These are phyloP conservation scores for Epirrhoe alternata DNA, from an alignment of 2,888 invertebrate species.

Conservation along the genomic window DNA sequence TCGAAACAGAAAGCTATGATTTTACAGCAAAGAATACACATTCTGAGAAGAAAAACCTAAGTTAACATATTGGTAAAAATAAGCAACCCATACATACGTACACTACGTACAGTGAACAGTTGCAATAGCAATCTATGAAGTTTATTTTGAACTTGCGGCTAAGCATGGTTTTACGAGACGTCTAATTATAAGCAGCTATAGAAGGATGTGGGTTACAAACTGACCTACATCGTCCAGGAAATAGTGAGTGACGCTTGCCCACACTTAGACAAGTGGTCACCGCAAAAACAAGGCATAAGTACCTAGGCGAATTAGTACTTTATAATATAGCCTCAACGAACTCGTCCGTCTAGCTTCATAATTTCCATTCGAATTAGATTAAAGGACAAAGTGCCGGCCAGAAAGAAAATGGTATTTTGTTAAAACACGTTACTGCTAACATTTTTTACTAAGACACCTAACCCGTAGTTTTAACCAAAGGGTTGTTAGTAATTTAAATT, in stretches of 20 bases:
- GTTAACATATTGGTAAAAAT: background rate
- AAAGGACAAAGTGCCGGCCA: too few relatives aligned
- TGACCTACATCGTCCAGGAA: slow-evolving; percentile 48
- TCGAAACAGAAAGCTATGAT: background rate
- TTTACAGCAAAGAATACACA: background rate
- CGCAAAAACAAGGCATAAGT: background rate
- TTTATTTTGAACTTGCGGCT: slow-evolving; percentile 36
- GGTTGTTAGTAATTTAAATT: too few relatives aligned
- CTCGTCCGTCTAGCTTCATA: too few relatives aligned
- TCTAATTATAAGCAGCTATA: slow-evolving; percentile 42
- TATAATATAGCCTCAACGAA: background rate
- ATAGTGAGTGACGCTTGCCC: slow-evolving; percentile 40
- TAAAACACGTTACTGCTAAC: too few relatives aligned
- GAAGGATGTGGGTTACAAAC: slow-evolving; percentile 48
- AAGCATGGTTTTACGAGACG: slow-evolving; percentile 40
- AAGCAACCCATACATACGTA: too few relatives aligned
- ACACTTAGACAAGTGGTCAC: slow-evolving; percentile 13
- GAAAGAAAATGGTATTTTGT: too few relatives aligned
- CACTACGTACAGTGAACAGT: background rate
- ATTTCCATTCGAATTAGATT: too few relatives aligned
- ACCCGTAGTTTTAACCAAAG: too few relatives aligned
- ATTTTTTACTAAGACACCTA: too few relatives aligned
- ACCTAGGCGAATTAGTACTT: background rate
- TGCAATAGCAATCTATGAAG: background rate
- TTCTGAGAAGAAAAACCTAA: background rate